phyloP scores from a whole-genome alignment of 2,888 invertebrate species.

The Megamerina dolium region DNA sequence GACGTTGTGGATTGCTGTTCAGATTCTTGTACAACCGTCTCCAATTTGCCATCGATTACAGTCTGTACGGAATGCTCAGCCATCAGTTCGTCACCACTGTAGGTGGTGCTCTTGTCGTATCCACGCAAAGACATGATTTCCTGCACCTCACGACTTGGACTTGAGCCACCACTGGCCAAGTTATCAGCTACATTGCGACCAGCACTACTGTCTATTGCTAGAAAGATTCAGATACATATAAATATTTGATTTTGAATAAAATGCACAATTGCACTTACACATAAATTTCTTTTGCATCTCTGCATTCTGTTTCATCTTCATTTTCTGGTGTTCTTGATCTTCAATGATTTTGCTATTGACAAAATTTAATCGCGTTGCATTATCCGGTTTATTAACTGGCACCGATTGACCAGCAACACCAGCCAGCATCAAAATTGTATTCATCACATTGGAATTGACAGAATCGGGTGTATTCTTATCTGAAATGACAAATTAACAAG shows the following conservation, averaged over 20 bases:
- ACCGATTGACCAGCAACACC: slow-evolving; percentile 37
- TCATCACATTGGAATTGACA: slow-evolving; percentile 45
- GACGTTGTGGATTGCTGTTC: too few species aligned
- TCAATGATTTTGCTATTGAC: slow-evolving; percentile 47
- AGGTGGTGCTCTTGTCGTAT: slow-evolving; percentile 29
- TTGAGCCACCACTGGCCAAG: slow-evolving; percentile 74
- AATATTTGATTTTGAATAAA: not conserved
- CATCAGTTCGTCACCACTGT: slow-evolving; percentile 29
- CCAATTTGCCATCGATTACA: too few species aligned
- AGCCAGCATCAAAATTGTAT: slow-evolving; percentile 48
- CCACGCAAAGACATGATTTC: slow-evolving; percentile 73
- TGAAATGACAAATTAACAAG: slow-evolving; percentile 11
- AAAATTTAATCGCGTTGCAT: slow-evolving; percentile 39
- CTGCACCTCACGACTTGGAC: slow-evolving; percentile 84
- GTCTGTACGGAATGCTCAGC: too few species aligned
- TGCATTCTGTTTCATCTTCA: slow-evolving; percentile 34
- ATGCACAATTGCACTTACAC: slow-evolving; percentile 19
- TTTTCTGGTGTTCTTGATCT: slow-evolving; percentile 45
- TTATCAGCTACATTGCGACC: slow-evolving; percentile 37
- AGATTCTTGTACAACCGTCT: too few species aligned
- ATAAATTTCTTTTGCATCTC: slow-evolving; percentile 42
- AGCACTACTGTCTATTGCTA: slow-evolving; percentile 38
- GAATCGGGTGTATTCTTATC: slow-evolving; percentile 34
- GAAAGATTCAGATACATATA: not conserved
- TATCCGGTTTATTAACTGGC: slow-evolving; percentile 33